Evolutionary conservation across 1,140 invertebrate genomes (phyloP), one percentile per base, ranked within the genome.

Genomic region (Metaphire vulgaris): DNA sequence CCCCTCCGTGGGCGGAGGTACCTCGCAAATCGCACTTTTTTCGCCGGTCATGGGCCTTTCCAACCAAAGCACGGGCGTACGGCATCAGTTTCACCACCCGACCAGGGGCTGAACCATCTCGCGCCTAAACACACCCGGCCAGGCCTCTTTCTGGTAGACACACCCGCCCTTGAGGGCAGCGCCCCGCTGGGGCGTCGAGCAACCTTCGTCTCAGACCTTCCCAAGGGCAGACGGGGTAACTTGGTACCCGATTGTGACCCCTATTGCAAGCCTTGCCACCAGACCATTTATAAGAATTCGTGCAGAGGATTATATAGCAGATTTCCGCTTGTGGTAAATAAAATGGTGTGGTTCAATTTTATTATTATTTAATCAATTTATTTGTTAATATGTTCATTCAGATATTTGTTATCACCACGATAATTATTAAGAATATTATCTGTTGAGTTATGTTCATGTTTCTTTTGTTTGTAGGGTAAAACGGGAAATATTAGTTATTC

Each of bases 181-280:
- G 73, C 77, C 80, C 80, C 81, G 78, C 81, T 80, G 79, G 79
- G 77, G 75, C 76, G 76, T 80, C 79, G 31, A 21, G 73, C 74
- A 67, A 75, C 81, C 74, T 79, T 76, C 76, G 80, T 81, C 81
- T 82, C 81, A 81, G 81, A 81, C 81, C 81, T 81, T 81, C 81
- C 80, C 81, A 81, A 76, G 79, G 81, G 79, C 33, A 6, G 69
- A 72, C 32, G 33, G 2, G 31, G 65, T 66, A 64, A 64, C 76
- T 76, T 66, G 72, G 69, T 73, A 74, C 76, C 74, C 73, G 80
- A 80, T 2, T 81, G 79, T 80, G 69, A 74, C 80, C 81, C 81
- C 79, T 81, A 80, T 79, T 76, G 80, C 80, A 81, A 82, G 81
- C 80, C 77, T 82, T 79, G 77, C 78, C 74, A 79, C 78, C 80